Percentiles rank a stretch among this genome's conserved stretches.
phyloP scores from a whole-genome alignment of 2,113 vertebrate species.

The Gnathonemus echidnorhynchus region DNA sequence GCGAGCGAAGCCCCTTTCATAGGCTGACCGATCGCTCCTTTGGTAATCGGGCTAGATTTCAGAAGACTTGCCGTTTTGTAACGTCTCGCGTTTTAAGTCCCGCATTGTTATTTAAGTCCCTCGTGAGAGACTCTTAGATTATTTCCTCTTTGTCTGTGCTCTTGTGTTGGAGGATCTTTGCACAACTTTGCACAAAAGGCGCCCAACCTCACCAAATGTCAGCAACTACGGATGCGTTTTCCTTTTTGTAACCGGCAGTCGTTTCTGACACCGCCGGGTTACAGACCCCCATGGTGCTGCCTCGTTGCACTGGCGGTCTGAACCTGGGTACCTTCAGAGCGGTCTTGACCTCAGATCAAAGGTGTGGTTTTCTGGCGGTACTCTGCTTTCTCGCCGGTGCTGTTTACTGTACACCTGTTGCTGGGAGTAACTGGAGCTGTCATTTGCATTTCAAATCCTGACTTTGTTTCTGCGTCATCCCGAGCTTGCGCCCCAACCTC shows the following conservation, averaged over 20 bases:
- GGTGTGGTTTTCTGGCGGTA: background rate
- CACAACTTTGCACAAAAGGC: background rate
- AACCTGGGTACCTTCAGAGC: background rate
- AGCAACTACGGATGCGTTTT: background rate
- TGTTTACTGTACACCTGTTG: background rate
- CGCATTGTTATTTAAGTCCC: background rate
- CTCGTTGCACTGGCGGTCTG: background rate
- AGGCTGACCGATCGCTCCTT: background rate
- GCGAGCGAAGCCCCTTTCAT: background rate
- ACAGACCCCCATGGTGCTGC: background rate
- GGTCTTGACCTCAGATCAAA: background rate
- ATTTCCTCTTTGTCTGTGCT: background rate
- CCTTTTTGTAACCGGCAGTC: background rate
- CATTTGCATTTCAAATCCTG: background rate
- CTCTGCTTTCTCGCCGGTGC: background rate
- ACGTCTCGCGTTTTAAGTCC: background rate
- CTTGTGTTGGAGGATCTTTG: background rate
- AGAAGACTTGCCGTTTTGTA: background rate
- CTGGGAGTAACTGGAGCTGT: background rate
- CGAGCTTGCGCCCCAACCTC: background rate
- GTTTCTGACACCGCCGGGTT: background rate
- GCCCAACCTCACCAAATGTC: background rate
- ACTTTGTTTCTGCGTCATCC: background rate
- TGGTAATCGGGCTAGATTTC: background rate
- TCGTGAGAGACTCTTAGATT: background rate